phyloP scores from a whole-genome alignment of 1,140 invertebrate genomes.

The Babylonia areolata region DNA sequence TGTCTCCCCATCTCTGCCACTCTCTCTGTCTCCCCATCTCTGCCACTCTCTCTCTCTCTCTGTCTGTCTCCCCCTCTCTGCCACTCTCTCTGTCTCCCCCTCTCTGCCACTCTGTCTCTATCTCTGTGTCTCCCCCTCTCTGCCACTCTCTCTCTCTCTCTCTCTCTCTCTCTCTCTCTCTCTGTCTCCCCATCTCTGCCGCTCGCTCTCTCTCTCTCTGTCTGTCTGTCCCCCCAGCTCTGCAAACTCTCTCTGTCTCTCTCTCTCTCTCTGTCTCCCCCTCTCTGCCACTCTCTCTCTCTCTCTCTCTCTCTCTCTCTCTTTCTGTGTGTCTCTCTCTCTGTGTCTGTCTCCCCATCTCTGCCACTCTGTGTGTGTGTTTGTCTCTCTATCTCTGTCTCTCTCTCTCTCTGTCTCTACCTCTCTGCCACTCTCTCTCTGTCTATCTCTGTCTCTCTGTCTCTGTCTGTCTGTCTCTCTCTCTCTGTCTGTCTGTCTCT shows the following conservation, averaged over 20 bases:
- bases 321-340: background rate
- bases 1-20: background rate
- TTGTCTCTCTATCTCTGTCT: background rate
- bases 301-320: background rate
- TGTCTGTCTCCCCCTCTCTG: background rate
- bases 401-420: background rate
- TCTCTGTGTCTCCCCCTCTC: background rate
- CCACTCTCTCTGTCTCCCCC: background rate
- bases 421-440: background rate
- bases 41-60: background rate
- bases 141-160: background rate
- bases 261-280: background rate
- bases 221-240: too few species aligned
- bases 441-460: background rate
- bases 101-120: background rate
- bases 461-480: constrained; percentile 2
- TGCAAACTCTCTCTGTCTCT: background rate
- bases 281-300: constrained; percentile 1
- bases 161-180: background rate
- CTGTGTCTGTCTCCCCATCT: too few species aligned
- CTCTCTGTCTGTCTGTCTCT: constrained; percentile 11
- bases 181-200: background rate
- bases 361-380: constrained; percentile 13
- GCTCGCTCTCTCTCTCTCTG: background rate
- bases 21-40: background rate